Base-by-base conservation (phyloP, 2,888 invertebrate genomes). In the Trissolcus brochymenae region DNA sequence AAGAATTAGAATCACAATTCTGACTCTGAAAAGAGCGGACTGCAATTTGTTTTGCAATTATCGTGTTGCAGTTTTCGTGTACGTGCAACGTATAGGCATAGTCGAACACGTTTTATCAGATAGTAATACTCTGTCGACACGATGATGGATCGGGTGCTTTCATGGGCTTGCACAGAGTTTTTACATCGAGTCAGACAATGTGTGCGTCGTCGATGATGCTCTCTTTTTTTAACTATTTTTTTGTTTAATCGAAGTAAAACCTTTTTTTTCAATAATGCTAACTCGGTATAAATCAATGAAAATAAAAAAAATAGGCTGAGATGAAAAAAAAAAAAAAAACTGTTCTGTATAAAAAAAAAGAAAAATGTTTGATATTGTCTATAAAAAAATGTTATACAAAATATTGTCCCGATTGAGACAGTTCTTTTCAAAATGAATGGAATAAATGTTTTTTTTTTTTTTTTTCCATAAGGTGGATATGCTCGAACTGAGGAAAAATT, bases 91-190 rank as follows among this genome's bases (percentile, higher is more conserved):
- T 19, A 55, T 14, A 29, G 57, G 35, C 54, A 72, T 67, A 76
- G 70, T 70, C 70, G 66, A 82, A 79, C 35, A 35, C 83, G 82
- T 81, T 85, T 86, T 84, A 84, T 83, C 84, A 84, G 83, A 84
- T 83, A 80, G 79, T 81, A 82, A 86, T 85, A 82, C 83, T 81
- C 82, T 82, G 87, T 84, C 85, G 87, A 87, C 87, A 86, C 82
- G 84, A 86, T 87, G 87, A 88, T 88, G 85, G 86, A 88, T 87
- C 84, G 83, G 79, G 80, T 77, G 82, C 81, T 82, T 82, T 80
- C 81, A 78, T 62, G 81, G 78, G 80, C 80, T 82, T 81, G 81
- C 81, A 81, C 81, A 81, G n/a, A n/a, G 82, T 81, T 82, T 65
- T 67, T 78, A 71, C 70, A 66, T n/a, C 56, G 35, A 59, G 55